phyloP scores from a whole-genome alignment of 2,888 invertebrate species.

The Metalampra italica region DNA sequence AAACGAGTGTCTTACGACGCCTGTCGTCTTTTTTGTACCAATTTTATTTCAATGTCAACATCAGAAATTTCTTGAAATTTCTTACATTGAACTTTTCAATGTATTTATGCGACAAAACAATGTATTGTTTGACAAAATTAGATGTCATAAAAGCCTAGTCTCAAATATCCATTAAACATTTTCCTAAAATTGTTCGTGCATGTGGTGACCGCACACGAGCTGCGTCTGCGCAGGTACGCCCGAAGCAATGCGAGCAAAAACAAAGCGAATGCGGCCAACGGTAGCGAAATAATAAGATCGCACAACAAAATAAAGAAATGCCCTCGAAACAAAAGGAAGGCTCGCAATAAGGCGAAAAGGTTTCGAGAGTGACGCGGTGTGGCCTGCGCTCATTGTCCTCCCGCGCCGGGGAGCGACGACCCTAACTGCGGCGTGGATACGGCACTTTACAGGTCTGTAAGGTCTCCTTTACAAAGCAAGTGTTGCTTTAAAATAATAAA shows the following conservation, averaged over 20 bases:
- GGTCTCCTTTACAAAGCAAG: background rate
- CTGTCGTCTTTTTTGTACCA: too few relatives aligned
- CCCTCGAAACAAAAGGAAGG: constrained; percentile 72
- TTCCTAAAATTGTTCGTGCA: too few relatives aligned
- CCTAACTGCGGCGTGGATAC: constrained; percentile 42
- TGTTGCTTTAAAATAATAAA: too few relatives aligned
- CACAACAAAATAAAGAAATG: constrained; percentile 74
- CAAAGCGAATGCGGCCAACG: constrained; percentile 65
- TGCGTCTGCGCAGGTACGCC: constrained; percentile 2
- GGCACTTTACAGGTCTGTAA: constrained; percentile 22
- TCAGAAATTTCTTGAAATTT: too few relatives aligned
- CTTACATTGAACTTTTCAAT: too few relatives aligned
- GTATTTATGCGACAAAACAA: too few relatives aligned
- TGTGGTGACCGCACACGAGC: background rate
- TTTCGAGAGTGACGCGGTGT: constrained; percentile 74
- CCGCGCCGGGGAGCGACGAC: constrained; percentile 15
- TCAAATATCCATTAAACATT: too few relatives aligned
- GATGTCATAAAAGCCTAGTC: too few relatives aligned
- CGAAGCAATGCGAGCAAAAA: constrained; percentile 54
- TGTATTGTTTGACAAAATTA: too few relatives aligned
- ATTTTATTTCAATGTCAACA: too few relatives aligned
- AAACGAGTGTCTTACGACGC: too few relatives aligned
- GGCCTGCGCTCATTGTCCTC: constrained; percentile 69
- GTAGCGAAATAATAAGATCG: constrained; percentile 79
- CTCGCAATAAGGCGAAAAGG: constrained; percentile 76